Evolutionary conservation across 2,888 invertebrate species (phyloP).

Genomic region (Synergus itoensis): DNA sequence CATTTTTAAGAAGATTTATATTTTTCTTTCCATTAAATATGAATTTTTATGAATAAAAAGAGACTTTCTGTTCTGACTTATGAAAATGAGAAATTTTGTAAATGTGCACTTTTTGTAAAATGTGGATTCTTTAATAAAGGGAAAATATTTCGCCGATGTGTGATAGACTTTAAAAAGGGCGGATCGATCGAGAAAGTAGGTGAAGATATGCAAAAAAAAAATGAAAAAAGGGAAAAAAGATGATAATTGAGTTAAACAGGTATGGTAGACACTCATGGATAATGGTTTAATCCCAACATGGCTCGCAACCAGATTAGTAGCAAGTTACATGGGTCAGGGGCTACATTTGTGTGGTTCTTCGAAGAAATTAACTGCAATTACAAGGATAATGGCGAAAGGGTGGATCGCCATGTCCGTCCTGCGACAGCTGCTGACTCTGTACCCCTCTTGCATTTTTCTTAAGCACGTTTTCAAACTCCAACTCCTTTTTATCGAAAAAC

Average conservation of each 20-base stretch:
- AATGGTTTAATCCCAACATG: constrained; percentile 72
- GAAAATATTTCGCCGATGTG: too few relatives aligned
- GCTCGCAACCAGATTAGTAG: constrained; percentile 71
- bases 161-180: background rate
- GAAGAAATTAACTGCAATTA: constrained; percentile 73
- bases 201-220: background rate
- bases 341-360: constrained; percentile 61
- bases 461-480: constrained; percentile 21
- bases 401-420: constrained; percentile 57
- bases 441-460: constrained; percentile 39
- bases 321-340: constrained; percentile 28
- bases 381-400: constrained; percentile 64
- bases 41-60: too few relatives aligned
- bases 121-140: too few relatives aligned
- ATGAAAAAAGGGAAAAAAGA: background rate
- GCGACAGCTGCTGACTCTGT: constrained; percentile 47
- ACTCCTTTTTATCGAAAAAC: constrained; percentile 35
- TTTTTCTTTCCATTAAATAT: too few relatives aligned
- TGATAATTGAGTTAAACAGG: background rate
- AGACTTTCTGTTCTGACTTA: too few relatives aligned
- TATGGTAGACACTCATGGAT: constrained; percentile 44
- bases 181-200: background rate
- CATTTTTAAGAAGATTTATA: background rate
- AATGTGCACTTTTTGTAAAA: too few relatives aligned
- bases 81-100: too few relatives aligned